phyloP scores from a whole-genome alignment of 2,888 invertebrate species.

The Agrotis segetum region DNA sequence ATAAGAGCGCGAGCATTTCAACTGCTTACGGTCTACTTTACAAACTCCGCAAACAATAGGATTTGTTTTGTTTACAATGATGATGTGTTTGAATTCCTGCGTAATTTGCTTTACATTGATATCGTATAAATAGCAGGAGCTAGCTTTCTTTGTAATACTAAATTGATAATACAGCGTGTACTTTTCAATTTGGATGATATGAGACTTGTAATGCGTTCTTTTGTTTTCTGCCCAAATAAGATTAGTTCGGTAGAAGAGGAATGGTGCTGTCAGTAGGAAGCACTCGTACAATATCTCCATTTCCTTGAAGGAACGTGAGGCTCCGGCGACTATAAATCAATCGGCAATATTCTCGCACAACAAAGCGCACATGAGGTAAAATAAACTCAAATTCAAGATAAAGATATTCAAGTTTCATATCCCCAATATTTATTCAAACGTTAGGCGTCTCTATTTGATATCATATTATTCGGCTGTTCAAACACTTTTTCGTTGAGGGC shows the following conservation, averaged over 20 bases:
- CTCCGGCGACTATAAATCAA: constrained; percentile 51
- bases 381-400: constrained; percentile 65
- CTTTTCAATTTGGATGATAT: constrained; percentile 9
- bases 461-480: constrained; percentile 85
- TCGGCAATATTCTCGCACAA: constrained; percentile 60
- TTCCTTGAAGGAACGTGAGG: constrained; percentile 25
- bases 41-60: constrained; percentile 67
- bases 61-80: constrained; percentile 67
- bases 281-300: constrained; percentile 13
- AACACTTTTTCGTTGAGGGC: constrained; percentile 84
- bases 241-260: neutral
- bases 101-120: constrained; percentile 61
- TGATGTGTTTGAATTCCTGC: constrained; percentile 67
- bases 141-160: constrained; percentile 25
- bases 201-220: neutral
- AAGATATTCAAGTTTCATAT: constrained; percentile 71
- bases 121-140: constrained; percentile 34
- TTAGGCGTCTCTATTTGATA: constrained; percentile 81
- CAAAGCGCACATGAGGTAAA: constrained; percentile 56
- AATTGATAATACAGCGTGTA: neutral
- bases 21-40: constrained; percentile 67
- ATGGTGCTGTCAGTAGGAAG: constrained; percentile 1
- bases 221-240: neutral
- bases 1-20: constrained; percentile 72
- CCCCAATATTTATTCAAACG: constrained; percentile 84